phyloP scores from a whole-genome alignment of 2,888 invertebrate genomes.

The Tenthredo distinguenda region DNA sequence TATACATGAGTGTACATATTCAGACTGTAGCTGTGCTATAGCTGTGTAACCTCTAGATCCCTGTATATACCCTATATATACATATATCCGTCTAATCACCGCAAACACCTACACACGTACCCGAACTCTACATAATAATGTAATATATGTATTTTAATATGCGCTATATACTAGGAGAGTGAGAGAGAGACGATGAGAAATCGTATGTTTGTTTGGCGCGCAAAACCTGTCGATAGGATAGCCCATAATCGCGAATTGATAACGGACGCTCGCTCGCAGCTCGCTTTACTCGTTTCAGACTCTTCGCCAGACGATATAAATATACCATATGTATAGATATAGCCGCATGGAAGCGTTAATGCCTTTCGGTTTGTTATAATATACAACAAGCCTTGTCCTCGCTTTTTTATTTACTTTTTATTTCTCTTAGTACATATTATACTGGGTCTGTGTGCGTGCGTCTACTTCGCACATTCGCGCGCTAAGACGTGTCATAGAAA shows the following conservation, averaged over 20 bases:
- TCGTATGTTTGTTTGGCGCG: constrained; percentile 56
- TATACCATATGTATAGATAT: background rate
- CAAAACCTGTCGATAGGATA: constrained; percentile 53
- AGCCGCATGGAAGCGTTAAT: background rate
- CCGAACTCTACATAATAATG: background rate
- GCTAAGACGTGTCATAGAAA: background rate
- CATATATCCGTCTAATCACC: background rate
- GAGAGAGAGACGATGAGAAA: constrained; percentile 56
- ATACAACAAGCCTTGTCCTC: background rate
- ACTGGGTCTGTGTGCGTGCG: background rate
- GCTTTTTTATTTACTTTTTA: background rate
- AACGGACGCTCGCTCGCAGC: background rate
- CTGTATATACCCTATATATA: background rate
- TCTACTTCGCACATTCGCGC: background rate
- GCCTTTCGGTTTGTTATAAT: background rate
- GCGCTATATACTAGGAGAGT: background rate
- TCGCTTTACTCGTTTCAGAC: background rate
- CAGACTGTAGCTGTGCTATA: background rate
- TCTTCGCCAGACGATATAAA: background rate
- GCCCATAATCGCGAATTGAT: constrained; percentile 24
- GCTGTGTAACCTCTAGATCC: background rate
- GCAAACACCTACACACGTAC: background rate
- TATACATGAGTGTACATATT: background rate
- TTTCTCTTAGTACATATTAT: background rate
- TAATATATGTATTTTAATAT: background rate